phyloP scores from a whole-genome alignment of 2,888 invertebrate species.

The Ichneumoninae sp. region DNA sequence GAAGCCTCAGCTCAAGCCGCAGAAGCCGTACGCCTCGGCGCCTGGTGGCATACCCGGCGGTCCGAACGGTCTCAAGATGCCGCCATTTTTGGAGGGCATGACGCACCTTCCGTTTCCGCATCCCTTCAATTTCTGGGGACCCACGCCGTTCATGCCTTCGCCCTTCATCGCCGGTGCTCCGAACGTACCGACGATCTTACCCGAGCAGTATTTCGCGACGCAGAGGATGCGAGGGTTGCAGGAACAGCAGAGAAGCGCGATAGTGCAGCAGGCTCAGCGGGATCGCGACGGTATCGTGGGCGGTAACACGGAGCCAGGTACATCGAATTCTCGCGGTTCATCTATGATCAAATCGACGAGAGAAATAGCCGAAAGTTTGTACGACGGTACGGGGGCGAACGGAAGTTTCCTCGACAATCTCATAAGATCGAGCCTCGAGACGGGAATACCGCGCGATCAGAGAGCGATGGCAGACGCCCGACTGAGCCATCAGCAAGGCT shows the following conservation, averaged over 20 bases:
- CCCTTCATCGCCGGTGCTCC: slow-evolving; percentile 85
- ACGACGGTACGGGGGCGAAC: slow-evolving; percentile 89
- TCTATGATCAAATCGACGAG: slow-evolving; percentile 85
- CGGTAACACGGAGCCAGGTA: slow-evolving; percentile 74
- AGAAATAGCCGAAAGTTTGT: slow-evolving; percentile 88
- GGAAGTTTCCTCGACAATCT: slow-evolving; percentile 93
- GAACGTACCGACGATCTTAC: slow-evolving; percentile 84
- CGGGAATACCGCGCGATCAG: slow-evolving; percentile 86
- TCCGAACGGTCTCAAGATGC: slow-evolving; percentile 90
- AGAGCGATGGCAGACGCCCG: slow-evolving; percentile 78
- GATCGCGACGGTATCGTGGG: slow-evolving; percentile 73
- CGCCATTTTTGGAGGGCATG: slow-evolving; percentile 88
- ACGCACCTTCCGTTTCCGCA: slow-evolving; percentile 87
- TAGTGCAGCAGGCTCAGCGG: slow-evolving; percentile 76
- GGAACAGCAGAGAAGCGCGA: slow-evolving; percentile 86
- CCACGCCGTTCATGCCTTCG: slow-evolving; percentile 86
- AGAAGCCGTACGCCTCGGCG: slow-evolving; percentile 83
- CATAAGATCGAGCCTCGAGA: slow-evolving; percentile 92
- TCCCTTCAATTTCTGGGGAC: slow-evolving; percentile 93
- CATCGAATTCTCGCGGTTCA: slow-evolving; percentile 81
- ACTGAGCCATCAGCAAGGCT: slow-evolving; percentile 85
- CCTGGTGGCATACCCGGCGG: slow-evolving; percentile 78
- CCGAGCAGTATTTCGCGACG: slow-evolving; percentile 90
- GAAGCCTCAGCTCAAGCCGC: slow-evolving; percentile 85
- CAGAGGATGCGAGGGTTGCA: slow-evolving; percentile 93